These are phyloP conservation scores for Poeciliopsis turrubarensis DNA, from an alignment of 2,113 vertebrate genomes.

Conservation along the genomic window DNA sequence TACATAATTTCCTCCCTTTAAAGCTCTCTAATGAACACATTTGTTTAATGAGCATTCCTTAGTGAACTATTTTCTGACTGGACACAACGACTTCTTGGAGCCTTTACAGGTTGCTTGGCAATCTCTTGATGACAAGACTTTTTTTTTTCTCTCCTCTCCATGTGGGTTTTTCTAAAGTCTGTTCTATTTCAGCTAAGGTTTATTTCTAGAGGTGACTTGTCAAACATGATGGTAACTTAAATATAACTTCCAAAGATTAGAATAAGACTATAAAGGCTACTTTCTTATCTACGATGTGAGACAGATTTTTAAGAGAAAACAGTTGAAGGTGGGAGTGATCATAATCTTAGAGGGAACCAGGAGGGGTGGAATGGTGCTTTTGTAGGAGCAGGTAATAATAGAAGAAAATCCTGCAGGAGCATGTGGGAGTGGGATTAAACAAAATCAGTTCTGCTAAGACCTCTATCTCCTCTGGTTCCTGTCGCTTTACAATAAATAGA, in stretches of 20 bases:
- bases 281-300: not conserved
- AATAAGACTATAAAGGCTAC: conserved; percentile 16
- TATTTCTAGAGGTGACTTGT: conserved; percentile 13
- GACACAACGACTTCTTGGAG: not conserved
- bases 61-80: not conserved
- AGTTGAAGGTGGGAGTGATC: conserved; percentile 21
- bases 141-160: not conserved
- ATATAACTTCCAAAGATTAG: conserved; percentile 6
- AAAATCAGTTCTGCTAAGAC: conserved; percentile 22
- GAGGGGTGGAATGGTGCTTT: conserved; percentile 5
- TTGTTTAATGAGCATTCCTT: not conserved
- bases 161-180: not conserved
- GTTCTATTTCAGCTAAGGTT: not conserved
- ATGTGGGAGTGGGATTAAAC: conserved; percentile 43
- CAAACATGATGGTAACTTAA: conserved; percentile 19
- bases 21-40: not conserved
- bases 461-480: conserved; percentile 24
- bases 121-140: not conserved
- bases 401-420: conserved; percentile 27
- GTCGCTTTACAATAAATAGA: conserved; percentile 22
- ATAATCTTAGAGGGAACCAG: conserved; percentile 14
- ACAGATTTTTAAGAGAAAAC: conserved; percentile 26
- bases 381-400: conserved; percentile 20
- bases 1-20: not conserved
- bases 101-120: conserved; percentile 1